A percentile compares a stretch with the other conserved stretches of the same genome.
phyloP scores from a whole-genome alignment of 2,888 invertebrate species.

The Lasioglossum villosulum region DNA sequence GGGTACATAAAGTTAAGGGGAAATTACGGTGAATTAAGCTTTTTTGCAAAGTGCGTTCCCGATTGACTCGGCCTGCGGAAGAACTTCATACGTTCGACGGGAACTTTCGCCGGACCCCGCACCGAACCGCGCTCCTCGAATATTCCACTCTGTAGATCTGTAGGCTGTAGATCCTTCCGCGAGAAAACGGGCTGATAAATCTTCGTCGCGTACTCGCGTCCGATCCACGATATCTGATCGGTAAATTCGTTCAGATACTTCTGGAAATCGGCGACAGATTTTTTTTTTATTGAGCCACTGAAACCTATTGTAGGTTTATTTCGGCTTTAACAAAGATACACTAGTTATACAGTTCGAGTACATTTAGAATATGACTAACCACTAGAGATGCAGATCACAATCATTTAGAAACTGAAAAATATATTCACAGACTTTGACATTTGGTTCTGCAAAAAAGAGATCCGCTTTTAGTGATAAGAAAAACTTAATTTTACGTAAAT shows the following conservation, averaged over 20 bases:
- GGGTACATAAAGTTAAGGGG: slow-evolving; percentile 33
- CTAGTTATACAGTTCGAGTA: too few relatives aligned
- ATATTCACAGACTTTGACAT: too few relatives aligned
- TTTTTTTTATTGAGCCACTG: too few relatives aligned
- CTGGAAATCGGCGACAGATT: too few relatives aligned
- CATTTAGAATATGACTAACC: too few relatives aligned
- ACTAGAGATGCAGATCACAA: too few relatives aligned
- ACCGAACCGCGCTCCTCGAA: not conserved
- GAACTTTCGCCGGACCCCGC: not conserved
- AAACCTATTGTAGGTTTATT: too few relatives aligned
- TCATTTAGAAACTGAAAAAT: too few relatives aligned
- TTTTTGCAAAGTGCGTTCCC: slow-evolving; percentile 22
- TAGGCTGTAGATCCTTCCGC: not conserved
- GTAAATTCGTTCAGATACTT: not conserved
- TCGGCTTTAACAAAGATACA: too few relatives aligned
- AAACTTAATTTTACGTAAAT: too few relatives aligned
- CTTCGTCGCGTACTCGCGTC: not conserved
- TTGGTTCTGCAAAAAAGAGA: too few relatives aligned
- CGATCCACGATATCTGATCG: not conserved
- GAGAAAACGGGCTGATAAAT: not conserved
- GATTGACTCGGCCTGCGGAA: slow-evolving; percentile 25
- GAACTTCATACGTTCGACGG: slow-evolving; percentile 11
- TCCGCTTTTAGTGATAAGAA: too few relatives aligned
- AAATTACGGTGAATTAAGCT: slow-evolving; percentile 54
- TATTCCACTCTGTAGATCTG: not conserved